Percentiles rank a stretch among this genome's conserved stretches.
These are phyloP conservation scores for Lanius ludovicianus DNA, from an alignment of 2,113 vertebrate species.

Conservation along the genomic window DNA sequence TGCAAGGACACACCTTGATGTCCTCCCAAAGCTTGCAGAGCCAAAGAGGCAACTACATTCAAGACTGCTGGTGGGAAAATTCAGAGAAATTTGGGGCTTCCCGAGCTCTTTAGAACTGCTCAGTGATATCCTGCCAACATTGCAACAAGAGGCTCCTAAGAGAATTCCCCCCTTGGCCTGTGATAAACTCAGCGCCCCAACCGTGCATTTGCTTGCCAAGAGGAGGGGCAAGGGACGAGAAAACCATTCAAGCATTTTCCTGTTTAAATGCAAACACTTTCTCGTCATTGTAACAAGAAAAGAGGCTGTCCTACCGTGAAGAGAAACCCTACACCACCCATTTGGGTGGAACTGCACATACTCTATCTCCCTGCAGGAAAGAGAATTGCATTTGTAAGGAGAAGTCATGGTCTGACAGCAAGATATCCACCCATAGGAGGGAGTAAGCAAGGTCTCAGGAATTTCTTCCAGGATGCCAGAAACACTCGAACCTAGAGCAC, in stretches of 20 bases:
- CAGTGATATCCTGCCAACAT: slow-evolving; percentile 56
- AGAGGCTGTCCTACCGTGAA: background rate
- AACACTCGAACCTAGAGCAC: background rate
- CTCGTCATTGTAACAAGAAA: slow-evolving; percentile 2
- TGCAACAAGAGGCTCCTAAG: slow-evolving; percentile 39
- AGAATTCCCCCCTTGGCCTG: slow-evolving; percentile 39
- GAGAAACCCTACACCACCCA: background rate
- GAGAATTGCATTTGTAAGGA: background rate
- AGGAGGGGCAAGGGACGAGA: slow-evolving; percentile 30
- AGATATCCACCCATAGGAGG: background rate
- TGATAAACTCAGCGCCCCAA: slow-evolving; percentile 48
- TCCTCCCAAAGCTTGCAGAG: background rate
- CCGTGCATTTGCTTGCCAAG: background rate
- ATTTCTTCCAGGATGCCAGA: background rate
- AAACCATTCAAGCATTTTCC: slow-evolving; percentile 35
- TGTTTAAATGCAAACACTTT: slow-evolving; percentile 50
- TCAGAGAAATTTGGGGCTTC: slow-evolving; percentile 19
- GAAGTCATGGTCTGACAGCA: background rate
- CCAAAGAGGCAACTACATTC: slow-evolving; percentile 4
- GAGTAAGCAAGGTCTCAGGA: background rate
- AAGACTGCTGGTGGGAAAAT: slow-evolving; percentile 36
- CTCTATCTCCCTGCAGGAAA: background rate
- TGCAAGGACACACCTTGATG: background rate
- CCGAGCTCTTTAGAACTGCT: slow-evolving; percentile 22
- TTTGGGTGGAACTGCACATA: background rate